Evolutionary conservation across 1,140 invertebrate species (phyloP).

Genomic region (Aradophagus sp.): DNA sequence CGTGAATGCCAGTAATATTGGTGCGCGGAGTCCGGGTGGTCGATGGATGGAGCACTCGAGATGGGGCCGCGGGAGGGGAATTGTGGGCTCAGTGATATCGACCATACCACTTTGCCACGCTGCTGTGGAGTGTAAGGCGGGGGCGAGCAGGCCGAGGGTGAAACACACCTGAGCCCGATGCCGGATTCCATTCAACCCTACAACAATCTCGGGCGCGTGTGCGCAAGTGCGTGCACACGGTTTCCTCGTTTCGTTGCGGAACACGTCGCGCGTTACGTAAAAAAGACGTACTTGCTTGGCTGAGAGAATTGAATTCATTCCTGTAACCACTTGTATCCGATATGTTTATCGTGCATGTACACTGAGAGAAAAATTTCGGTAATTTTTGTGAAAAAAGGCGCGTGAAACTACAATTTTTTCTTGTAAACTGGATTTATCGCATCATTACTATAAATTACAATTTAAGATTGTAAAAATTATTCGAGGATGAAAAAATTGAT

Average conservation of each 20-base stretch:
- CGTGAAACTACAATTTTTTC: no score
- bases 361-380: no score
- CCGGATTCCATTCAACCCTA: slow-evolving; percentile 50
- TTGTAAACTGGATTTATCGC: slow-evolving; percentile 29
- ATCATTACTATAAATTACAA: no score
- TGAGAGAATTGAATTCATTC: slow-evolving; percentile 43
- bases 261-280: slow-evolving; percentile 40
- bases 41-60: slow-evolving; percentile 27
- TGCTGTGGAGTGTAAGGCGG: slow-evolving; percentile 40
- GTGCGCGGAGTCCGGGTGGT: slow-evolving; percentile 13
- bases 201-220: slow-evolving; percentile 46
- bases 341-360: slow-evolving; percentile 54
- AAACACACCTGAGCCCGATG: slow-evolving; percentile 57
- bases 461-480: no score
- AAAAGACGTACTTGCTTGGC: slow-evolving; percentile 38
- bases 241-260: slow-evolving; percentile 39
- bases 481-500: no score
- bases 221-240: slow-evolving; percentile 46
- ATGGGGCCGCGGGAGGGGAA: slow-evolving; percentile 44
- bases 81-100: slow-evolving; percentile 64
- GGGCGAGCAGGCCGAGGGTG: slow-evolving; percentile 27
- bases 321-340: slow-evolving; percentile 44
- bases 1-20: slow-evolving; percentile 58
- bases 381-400: no score
- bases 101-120: slow-evolving; percentile 66